Evolutionary conservation across 2,113 vertebrate species (phyloP), one percentile per base, ranked within the genome.

Genomic region (Festucalex cinctus): DNA sequence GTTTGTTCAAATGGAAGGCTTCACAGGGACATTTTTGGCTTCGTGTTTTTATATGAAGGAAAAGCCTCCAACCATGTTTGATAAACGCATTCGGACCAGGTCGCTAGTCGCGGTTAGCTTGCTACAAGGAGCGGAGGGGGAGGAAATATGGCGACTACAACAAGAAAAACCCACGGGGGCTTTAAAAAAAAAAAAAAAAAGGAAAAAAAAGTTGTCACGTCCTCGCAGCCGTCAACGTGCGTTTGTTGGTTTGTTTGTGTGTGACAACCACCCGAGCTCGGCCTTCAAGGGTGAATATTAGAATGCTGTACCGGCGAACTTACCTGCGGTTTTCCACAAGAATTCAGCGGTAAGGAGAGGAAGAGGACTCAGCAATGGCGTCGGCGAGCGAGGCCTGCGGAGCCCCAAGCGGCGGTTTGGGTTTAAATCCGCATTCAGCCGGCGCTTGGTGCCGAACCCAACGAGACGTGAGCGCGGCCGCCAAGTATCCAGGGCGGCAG

Each of bases 141-240:
- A 75, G 75, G 83, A 86, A 92, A 92, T 66, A 93, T 93, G 92
- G 91, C 91, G 90, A 88, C 90, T 81, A 88, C 78, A 87, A 92
- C 90, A 91, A 90, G 88, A 89, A 77, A 62, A 74, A 53, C 73
- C 54, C 53, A 65, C 68, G 65, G 73, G 67, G 51, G 66, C 28
- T 6, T n/a, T 43, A 19, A 61, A 62, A 53, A 53, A 53, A 48
- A 48, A 44, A 44, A 44, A 16, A 44, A n/a, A n/a, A n/a, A n/a
- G n/a, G n/a, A 17, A 12, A 53, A 5, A 24, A 24, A 77, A 69
- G 56, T 63, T 26, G 58, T 1, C 24, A 53, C 71, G 66, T 66
- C 26, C 26, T 26, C 19, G 1, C 1, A 26, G 37, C 13, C 12
- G 12, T 62, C 14, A 28, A 54, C 51, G 28, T 32, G 28, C 28